A percentile compares a stretch with the other conserved stretches of the same genome.
Evolutionary conservation across 2,888 invertebrate genomes (phyloP).

Genomic region (Scelioninae gen. 1): DNA sequence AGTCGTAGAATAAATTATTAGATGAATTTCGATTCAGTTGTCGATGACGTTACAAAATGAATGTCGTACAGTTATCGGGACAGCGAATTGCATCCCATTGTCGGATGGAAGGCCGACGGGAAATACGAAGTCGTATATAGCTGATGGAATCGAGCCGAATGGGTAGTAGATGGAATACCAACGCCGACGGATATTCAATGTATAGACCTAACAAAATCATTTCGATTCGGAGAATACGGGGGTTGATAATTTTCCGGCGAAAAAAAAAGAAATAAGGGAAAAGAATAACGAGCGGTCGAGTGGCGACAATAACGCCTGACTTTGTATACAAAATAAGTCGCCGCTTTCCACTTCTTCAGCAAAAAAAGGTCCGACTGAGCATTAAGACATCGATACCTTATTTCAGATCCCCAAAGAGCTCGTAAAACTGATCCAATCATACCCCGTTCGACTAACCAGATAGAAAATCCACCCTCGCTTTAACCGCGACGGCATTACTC

Average conservation of each 20-base stretch:
- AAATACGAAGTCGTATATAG: slow-evolving; percentile 68
- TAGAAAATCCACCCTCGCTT: slow-evolving; percentile 55
- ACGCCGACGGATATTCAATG: slow-evolving; percentile 66
- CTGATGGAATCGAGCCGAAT: slow-evolving; percentile 66
- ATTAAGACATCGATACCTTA: slow-evolving; percentile 73
- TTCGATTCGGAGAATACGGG: slow-evolving; percentile 50
- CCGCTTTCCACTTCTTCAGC: slow-evolving; percentile 35
- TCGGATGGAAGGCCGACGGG: slow-evolving; percentile 60
- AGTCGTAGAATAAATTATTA: slow-evolving; percentile 58
- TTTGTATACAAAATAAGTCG: slow-evolving; percentile 48
- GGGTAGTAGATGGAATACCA: slow-evolving; percentile 63
- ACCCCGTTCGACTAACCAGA: slow-evolving; percentile 74
- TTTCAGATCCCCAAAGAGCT: slow-evolving; percentile 85
- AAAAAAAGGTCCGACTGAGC: slow-evolving; percentile 46
- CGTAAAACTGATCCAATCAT: slow-evolving; percentile 86
- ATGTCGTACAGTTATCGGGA: slow-evolving; percentile 69
- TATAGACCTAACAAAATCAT: slow-evolving; percentile 65
- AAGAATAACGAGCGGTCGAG: slow-evolving; percentile 38
- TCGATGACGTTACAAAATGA: slow-evolving; percentile 67
- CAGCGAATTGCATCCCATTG: slow-evolving; percentile 69
- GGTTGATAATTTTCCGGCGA: slow-evolving; percentile 47
- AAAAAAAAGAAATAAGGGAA: slow-evolving; percentile 14
- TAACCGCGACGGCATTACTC: slow-evolving; percentile 40
- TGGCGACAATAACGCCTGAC: slow-evolving; percentile 28
- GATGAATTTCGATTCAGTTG: slow-evolving; percentile 68